Evolutionary conservation across 1,140 invertebrate species (phyloP), one percentile per base, ranked within the genome.

Genomic region (Procambarus clarkii): DNA sequence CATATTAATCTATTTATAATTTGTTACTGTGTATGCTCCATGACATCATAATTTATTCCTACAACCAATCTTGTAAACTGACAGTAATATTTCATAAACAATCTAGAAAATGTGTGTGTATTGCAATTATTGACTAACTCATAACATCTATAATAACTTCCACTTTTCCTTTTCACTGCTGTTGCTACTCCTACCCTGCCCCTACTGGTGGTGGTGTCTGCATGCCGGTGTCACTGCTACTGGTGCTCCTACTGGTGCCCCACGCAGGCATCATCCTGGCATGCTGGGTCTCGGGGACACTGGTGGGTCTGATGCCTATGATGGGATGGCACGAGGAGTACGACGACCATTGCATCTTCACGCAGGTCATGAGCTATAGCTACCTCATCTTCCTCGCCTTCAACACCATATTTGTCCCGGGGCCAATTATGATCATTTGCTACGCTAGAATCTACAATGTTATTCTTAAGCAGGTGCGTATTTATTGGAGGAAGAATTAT

Each of bases 351-450:
- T 98, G 98, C 94, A 96, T 96, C 93, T 98, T 98, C 94, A 96
- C 97, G 1, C 95, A 97, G 93, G 97, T 98, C 46, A 98, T 98
- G 97, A 97, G 97, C 94, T 97, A 97, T 94, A 95, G 97, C 94
- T 98, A 97, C 94, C 95, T 98, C 48, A 96, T 98, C 15, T 98
- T 98, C 95, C 95, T 98, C 1, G 98, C 98, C 94, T 97, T 98
- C 93, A 96, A 96, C 4, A 98, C 98, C 3, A 98, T 98, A 91
- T 97, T 98, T 71, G 97, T 97, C 34, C 98, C 98, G 0, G 97
- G 97, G 0, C 94, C 98, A 3, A 94, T 98, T 24, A 96, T 98
- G 94, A 96, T 97, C 21, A 97, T 96, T 24, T 98, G 98, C 94
- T 98, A 98, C 94, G 96, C 97, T 58, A 97, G 98, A 93, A 98